Evolutionary conservation across 1,140 invertebrate species (phyloP), one percentile per base, ranked within the genome.

Genomic region (Triops cancriformis): DNA sequence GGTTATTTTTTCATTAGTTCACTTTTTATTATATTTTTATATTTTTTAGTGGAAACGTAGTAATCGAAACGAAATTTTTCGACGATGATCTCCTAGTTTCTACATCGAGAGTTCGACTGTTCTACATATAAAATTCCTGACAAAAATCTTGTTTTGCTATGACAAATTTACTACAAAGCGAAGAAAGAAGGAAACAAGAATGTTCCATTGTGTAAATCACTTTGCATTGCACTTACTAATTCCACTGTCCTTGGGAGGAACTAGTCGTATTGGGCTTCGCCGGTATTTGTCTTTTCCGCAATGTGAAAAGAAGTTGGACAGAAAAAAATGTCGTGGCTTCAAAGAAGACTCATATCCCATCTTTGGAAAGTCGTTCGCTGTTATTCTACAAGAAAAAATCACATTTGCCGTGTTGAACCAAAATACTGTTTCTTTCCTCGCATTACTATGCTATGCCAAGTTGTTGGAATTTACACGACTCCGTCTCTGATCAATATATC

Each of bases 61-160:
- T 99, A 7, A 98, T 99, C 82, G 97, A 99, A 88, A 99, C 98
- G 12, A 95, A 95, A 85, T 99, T 99, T 86, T 99, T 91, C 84
- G 97, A 99, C 86, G 96, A 95, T 81, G 94, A 98, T 84, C 87
- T 97, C 73, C 88, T 98, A 78, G 94, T 99, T 77, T 95, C 94
- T 76, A 98, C 94, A 76, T 99, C 98, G 42, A 92, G 91, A 87
- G 95, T 99, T 72, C 89, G 97, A 78, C 88, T 99, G 28, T 99
- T 94, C 87, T 99, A 99, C 84, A 91, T 98, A 26, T 99, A 89
- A 90, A 64, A 64, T 64, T 64, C 51, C 51, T 64, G 11, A 23
- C 51, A 23, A 64, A 6, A 14, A 37, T 37, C 31, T 37, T 37
- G 31, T 37, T 4, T 37, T 37, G 7, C 2, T 37, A 37, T 37